Conservation (phyloP, 2,888 invertebrate species). For the Kuschelorhynchus macadamiae region DNA sequence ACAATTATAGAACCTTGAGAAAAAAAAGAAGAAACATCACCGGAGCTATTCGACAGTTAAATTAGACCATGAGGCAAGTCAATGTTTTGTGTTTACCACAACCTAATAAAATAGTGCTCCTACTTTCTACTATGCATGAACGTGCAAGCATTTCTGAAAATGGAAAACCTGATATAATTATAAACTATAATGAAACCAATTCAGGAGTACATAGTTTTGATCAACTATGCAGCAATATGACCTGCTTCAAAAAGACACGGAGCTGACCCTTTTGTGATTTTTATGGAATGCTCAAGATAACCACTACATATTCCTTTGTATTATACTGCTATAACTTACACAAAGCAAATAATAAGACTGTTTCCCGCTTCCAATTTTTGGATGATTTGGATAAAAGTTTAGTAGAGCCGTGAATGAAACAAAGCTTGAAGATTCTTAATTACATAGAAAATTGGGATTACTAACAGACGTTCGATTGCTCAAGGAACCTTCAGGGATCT, state of each 20-base stretch:
- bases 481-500: no score
- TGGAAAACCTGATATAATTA: slow-evolving; percentile 33
- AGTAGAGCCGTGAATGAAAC: slow-evolving; percentile 31
- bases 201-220: slow-evolving; percentile 40
- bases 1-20: slow-evolving; percentile 59
- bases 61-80: slow-evolving; percentile 8
- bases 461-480: no score
- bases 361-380: slow-evolving; percentile 16
- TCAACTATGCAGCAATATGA: slow-evolving; percentile 34
- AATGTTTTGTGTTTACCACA: slow-evolving; percentile 49
- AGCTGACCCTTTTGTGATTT: slow-evolving; percentile 33
- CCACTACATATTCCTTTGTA: slow-evolving; percentile 11
- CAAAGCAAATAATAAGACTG: slow-evolving; percentile 12
- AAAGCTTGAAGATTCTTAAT: slow-evolving; percentile 27
- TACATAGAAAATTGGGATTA: no score
- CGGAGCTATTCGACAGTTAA: slow-evolving; percentile 51
- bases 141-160: slow-evolving; percentile 25
- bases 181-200: slow-evolving; percentile 36
- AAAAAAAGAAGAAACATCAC: slow-evolving; percentile 61
- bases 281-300: slow-evolving; percentile 24
- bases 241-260: slow-evolving; percentile 33
- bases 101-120: slow-evolving; percentile 54
- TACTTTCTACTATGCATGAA: slow-evolving; percentile 52
- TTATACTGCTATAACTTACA: slow-evolving; percentile 23
- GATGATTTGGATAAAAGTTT: slow-evolving; percentile 21